Evolutionary conservation across 2,888 invertebrate species (phyloP).

Genomic region (Rhagonycha lutea): DNA sequence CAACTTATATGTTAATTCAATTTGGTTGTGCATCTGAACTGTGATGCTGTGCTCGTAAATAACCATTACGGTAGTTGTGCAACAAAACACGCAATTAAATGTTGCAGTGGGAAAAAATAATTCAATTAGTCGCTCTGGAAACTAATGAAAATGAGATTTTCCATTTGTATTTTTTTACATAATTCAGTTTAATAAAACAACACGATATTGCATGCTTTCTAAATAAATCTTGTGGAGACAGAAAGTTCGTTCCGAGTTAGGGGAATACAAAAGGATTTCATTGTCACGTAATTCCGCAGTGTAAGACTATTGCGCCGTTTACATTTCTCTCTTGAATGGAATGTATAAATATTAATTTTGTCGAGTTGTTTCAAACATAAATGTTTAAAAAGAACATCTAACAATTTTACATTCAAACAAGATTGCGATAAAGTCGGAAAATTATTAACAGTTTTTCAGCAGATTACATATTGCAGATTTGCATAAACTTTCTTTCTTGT

Average conservation of each 20-base stretch:
- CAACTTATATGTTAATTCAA: background rate
- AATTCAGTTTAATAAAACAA: constrained; percentile 5
- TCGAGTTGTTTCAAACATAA: constrained; percentile 15
- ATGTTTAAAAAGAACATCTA: background rate
- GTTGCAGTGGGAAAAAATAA: background rate
- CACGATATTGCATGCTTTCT: constrained; percentile 23
- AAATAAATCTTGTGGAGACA: constrained; percentile 28
- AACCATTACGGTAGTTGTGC: background rate
- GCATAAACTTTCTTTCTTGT: constrained; percentile 9
- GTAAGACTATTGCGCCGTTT: constrained; percentile 39
- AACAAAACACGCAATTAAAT: background rate
- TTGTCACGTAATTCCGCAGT: constrained; percentile 40
- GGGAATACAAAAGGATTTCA: constrained; percentile 39
- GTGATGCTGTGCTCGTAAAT: background rate
- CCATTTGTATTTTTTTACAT: background rate
- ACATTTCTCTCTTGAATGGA: constrained; percentile 39
- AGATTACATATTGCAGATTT: constrained; percentile 2
- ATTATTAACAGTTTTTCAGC: background rate
- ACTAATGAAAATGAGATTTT: background rate
- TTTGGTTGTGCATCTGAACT: background rate
- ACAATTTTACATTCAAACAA: background rate
- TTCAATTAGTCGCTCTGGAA: background rate
- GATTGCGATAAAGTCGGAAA: background rate
- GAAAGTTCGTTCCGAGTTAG: constrained; percentile 26
- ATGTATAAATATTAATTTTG: constrained; percentile 39